Evolutionary conservation across 1,140 invertebrate genomes (phyloP), one percentile per base, ranked within the genome.

Genomic region (Drosophila repleta): DNA sequence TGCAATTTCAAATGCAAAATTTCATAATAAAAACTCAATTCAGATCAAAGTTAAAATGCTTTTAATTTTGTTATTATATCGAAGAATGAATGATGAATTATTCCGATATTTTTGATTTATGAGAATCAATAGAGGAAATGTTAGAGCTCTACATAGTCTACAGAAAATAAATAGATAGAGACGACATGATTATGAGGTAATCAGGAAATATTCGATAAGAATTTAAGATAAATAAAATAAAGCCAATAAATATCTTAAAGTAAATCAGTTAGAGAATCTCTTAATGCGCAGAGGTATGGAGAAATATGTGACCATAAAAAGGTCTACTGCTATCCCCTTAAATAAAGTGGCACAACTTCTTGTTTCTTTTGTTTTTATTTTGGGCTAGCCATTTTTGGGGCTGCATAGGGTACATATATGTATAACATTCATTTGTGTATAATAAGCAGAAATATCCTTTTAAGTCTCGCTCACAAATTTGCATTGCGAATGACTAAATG

Each of bases 381-480:
- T 46, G 4, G 48, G 13, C 24, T 11, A 35, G 10, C 37, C 57
- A 55, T 49, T 67, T 61, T 67, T 35, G 63, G 32, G 32, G 15
- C 15, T 51, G 17, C 39, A 17, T 62, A 46, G 24, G 41, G 26
- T 32, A 46, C 17, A 20, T n/a, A 48, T 35, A 20, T n/a, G 24
- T 35, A 35, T 13, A n/a, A 8, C 13, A 39, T 35, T 46, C 67
- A 61, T 56, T 32, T 29, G 39, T 35, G 35, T 67, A 58, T 65
- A 61, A 51, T 68, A 49, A 70, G 74, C 46, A 26, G 51, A 74
- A 71, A 87, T 82, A 67, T 85, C 82, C 82, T 85, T 85, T 88
- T 88, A 87, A 72, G 82, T 87, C 74, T 37, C 74, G 32, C 8
- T 26, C 20, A 26, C 48, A 63, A 60, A 85, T 85, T 85, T 82